Evolutionary conservation across 2,888 invertebrate genomes (phyloP), one percentile per base, ranked within the genome.

Genomic region (Latrodectus hesperus): DNA sequence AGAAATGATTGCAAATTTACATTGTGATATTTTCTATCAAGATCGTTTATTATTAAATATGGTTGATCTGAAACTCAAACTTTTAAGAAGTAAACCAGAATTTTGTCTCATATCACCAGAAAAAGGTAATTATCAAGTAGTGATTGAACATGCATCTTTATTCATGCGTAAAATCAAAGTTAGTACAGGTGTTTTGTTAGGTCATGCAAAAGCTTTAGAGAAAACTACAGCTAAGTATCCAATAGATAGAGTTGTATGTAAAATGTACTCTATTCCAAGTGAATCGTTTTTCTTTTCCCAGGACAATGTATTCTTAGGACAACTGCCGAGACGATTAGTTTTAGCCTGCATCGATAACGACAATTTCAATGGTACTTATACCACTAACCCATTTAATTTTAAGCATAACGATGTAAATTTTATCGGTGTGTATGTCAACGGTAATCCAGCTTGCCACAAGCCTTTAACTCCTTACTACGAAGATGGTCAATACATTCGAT

Each of bases 121-220:
- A 55, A 55, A 55, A 14, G 55, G 12, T 14, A 55, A 55, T 11
- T 55, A 55, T 55, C 55, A 55, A 55, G 6, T 55, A 55, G 8
- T 16, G 3, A 55, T 55, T 16, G 55, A 55, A 16, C 55, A 55
- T 6, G 55, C 55, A 55, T 55, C 55, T 55, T 6, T 55, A 6
- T 55, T 79, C 60, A 26, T 85, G 12, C 55, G 85, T 49, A 85
- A 85, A 85, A 79, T 80, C 2, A 78, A 49, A 68, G 55, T 55
- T 3, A 55, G 55, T 6, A 3, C 55, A 0, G 55, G 5, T 3
- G 55, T 55, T 11, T 55, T 55, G 16, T 5, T 55, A 55, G 55
- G 55, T 55, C 55, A 55, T 55, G 55, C 55, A 55, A 55, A 55
- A 55, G 55, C 55, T 16, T 6, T 55, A 55, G 55, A 55, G 16